Evolutionary conservation across 1,140 invertebrate species (phyloP).

Genomic region (Chrysopa pallens): DNA sequence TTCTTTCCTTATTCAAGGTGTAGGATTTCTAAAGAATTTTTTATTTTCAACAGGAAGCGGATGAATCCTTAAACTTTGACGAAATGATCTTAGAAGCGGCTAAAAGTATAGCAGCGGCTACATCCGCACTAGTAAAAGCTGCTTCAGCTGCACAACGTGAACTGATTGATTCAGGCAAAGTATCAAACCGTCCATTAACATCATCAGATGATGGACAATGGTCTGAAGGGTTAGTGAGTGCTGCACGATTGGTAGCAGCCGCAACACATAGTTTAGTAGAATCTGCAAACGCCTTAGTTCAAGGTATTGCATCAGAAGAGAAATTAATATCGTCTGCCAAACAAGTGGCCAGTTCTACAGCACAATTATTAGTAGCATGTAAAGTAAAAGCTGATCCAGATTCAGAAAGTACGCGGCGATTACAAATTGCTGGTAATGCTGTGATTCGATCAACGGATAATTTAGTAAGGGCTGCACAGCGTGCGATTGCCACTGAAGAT

Average conservation of each 20-base stretch:
- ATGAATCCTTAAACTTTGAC: constrained; percentile 91
- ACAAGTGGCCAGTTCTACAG: constrained; percentile 92
- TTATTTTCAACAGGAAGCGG: constrained; percentile 51
- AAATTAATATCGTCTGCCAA: constrained; percentile 92
- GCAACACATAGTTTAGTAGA: constrained; percentile 95
- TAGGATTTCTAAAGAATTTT: background rate
- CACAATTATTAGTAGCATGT: constrained; percentile 91
- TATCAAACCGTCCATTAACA: constrained; percentile 56
- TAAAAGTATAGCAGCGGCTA: constrained; percentile 93
- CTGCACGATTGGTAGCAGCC: constrained; percentile 86
- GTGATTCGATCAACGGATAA: constrained; percentile 97
- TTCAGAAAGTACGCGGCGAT: constrained; percentile 78
- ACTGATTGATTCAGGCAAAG: constrained; percentile 66
- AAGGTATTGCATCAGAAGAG: constrained; percentile 81
- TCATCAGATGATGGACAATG: constrained; percentile 94
- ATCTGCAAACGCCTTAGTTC: constrained; percentile 90
- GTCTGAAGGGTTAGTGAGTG: constrained; percentile 95
- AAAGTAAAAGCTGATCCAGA: constrained; percentile 95
- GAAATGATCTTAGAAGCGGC: constrained; percentile 98
- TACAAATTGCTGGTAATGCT: constrained; percentile 89
- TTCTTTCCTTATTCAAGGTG: background rate
- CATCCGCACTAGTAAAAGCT: constrained; percentile 88
- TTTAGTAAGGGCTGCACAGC: constrained; percentile 82
- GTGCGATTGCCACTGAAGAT: constrained; percentile 82
- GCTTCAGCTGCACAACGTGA: constrained; percentile 91